Evolutionary conservation across 1,140 invertebrate species (phyloP).

Genomic region (Drosophila elegans): DNA sequence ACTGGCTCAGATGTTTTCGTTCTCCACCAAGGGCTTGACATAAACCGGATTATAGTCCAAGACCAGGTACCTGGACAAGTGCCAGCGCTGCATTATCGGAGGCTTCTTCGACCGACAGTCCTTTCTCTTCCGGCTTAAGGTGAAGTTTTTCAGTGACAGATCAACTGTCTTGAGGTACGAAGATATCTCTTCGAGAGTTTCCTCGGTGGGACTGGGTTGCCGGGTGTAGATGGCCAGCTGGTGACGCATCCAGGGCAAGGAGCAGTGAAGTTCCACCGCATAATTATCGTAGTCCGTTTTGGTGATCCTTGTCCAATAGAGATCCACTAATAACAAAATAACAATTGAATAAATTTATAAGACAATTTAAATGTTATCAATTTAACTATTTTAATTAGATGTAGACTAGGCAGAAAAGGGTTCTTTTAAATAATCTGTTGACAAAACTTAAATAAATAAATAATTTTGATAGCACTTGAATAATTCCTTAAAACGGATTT

Average conservation of each 20-base stretch:
- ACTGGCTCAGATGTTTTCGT: slow-evolving; percentile 56
- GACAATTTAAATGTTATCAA: too few relatives aligned
- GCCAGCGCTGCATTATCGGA: slow-evolving; percentile 43
- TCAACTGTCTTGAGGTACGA: slow-evolving; percentile 35
- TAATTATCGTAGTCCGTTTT: slow-evolving; percentile 47
- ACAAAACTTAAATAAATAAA: too few relatives aligned
- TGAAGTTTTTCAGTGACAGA: slow-evolving; percentile 14
- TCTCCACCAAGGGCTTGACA: slow-evolving; percentile 50
- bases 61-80: slow-evolving; percentile 49
- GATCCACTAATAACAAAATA: slow-evolving; percentile 35
- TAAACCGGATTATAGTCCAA: slow-evolving; percentile 61
- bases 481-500: too few relatives aligned
- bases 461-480: too few relatives aligned
- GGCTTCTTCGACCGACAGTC: slow-evolving; percentile 14
- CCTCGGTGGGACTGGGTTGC: neutral
- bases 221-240: slow-evolving; percentile 59
- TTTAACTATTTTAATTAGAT: too few relatives aligned
- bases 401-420: too few relatives aligned
- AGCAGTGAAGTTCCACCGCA: slow-evolving; percentile 62
- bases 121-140: slow-evolving; percentile 10
- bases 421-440: too few relatives aligned
- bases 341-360: too few relatives aligned
- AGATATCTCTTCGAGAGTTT: slow-evolving; percentile 6
- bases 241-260: slow-evolving; percentile 59
- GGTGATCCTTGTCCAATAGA: slow-evolving; percentile 64